Evolutionary conservation across 2,113 vertebrate species (phyloP), one percentile per base, ranked within the genome.

Genomic region (Eira barbara): DNA sequence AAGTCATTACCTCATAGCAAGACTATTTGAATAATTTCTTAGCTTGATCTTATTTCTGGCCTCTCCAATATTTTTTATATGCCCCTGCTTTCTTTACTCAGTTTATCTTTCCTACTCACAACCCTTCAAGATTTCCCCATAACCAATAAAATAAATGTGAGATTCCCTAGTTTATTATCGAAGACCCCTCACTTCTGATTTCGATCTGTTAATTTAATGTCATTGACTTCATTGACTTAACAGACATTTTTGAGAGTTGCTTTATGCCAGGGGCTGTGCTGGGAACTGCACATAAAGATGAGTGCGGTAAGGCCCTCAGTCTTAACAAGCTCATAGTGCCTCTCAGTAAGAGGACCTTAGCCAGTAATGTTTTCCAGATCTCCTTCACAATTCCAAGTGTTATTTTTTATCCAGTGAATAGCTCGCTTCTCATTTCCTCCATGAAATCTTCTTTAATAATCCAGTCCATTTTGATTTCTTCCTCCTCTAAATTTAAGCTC

Each of bases 1-100:
- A 92, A 78, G 71, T 92, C 78, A 89, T 83, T 83, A 67, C 71
- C 89, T 92, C 79, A 61, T 25, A 89, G 78, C 39, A 73, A 82
- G 79, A 83, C n/a, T 63, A 34, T 76, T 91, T 91, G 80, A 84
- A 63, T 93, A 61, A 89, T 84, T 95, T 83, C 76, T 67, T 73
- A 23, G 52, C 47, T 86, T 93, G n/a, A 76, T 63, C 3, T 3
- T 39, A 1, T 94, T 52, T 92, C 55, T 79, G 31, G n/a, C 25
- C 29, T 92, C 59, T 83, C 39, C 13, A 31, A 9, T 83, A 67
- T 42, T 87, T 94, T 86, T 52, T 84, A 4, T 20, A 65, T 55
- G 36, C 14, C 21, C 21, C 1, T n/a, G 12, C 14, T 78, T 67
- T 65, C 34, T 92, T 93, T 73, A 49, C 17, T 69, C 14, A 74